Evolutionary conservation across 2,888 invertebrate genomes (phyloP).

Genomic region (Platycheirus albimanus): DNA sequence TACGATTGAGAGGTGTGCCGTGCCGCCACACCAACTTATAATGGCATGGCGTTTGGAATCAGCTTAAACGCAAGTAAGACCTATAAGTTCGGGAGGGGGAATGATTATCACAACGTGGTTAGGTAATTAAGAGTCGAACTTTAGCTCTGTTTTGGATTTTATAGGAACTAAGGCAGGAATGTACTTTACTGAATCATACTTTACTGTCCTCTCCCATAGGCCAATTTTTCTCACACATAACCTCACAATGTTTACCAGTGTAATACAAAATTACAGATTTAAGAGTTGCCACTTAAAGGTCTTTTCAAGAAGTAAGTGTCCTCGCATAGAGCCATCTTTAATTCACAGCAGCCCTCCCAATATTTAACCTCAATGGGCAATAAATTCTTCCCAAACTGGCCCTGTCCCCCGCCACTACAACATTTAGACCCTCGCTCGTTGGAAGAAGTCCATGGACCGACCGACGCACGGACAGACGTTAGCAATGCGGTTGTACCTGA

Average conservation of each 20-base stretch:
- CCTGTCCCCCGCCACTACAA: slow-evolving; percentile 11
- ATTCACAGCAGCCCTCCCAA: slow-evolving; percentile 55
- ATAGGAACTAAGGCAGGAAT: no score
- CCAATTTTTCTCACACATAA: no score
- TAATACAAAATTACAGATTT: neutral
- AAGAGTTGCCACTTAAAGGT: neutral
- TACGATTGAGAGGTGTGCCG: slow-evolving; percentile 62
- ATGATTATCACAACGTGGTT: neutral
- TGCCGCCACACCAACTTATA: slow-evolving; percentile 46
- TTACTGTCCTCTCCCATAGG: no score
- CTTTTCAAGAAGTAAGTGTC: slow-evolving; percentile 44
- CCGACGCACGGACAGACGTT: no score
- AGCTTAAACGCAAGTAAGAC: neutral
- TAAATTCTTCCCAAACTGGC: slow-evolving; percentile 45
- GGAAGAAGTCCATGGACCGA: slow-evolving; percentile 10
- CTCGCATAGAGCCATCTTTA: slow-evolving; percentile 35
- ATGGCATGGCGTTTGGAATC: slow-evolving; percentile 46
- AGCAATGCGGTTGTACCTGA: neutral
- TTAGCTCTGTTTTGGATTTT: no score
- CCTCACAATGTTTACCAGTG: no score
- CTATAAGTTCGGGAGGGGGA: neutral
- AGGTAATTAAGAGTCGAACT: slow-evolving; percentile 52
- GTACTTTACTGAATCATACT: no score
- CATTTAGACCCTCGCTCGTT: neutral
- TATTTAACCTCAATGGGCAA: slow-evolving; percentile 50